Conservation (phyloP, 35 echinoderm and acorn worm genomes). For the Heliocidaris tuberculata region DNA sequence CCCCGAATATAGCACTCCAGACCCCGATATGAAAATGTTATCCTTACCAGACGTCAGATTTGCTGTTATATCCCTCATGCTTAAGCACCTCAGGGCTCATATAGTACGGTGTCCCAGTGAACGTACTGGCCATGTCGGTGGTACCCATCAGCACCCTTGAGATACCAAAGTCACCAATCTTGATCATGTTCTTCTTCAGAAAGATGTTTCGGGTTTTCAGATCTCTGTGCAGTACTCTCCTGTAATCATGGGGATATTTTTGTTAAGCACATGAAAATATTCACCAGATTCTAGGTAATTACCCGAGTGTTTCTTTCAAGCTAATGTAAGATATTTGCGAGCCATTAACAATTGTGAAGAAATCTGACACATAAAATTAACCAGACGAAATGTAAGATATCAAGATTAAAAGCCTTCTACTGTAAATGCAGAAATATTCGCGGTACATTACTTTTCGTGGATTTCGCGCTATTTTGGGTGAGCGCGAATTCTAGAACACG, state of each 20-base stretch:
- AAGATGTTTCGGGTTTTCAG: slow-evolving; percentile 94
- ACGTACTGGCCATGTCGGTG: slow-evolving; percentile 96
- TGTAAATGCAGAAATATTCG: no score
- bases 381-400: no score
- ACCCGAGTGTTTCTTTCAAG: no score
- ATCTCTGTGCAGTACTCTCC: slow-evolving; percentile 90
- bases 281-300: no score
- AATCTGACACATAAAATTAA: no score
- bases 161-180: slow-evolving; percentile 99
- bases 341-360: no score
- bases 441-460: no score
- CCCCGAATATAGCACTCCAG: not conserved
- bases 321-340: no score
- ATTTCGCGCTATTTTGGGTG: no score
- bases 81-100: slow-evolving; percentile 98
- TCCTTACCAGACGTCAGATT: slow-evolving; percentile 96
- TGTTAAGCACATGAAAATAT: not conserved
- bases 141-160: slow-evolving; percentile 97
- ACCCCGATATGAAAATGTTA: not conserved
- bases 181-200: slow-evolving; percentile 98
- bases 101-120: slow-evolving; percentile 95
- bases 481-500: no score
- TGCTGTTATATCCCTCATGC: slow-evolving; percentile 99
- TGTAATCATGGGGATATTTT: not conserved
- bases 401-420: no score